phyloP scores from a whole-genome alignment of 2,888 invertebrate genomes.

The Orchesellides sinensis region DNA sequence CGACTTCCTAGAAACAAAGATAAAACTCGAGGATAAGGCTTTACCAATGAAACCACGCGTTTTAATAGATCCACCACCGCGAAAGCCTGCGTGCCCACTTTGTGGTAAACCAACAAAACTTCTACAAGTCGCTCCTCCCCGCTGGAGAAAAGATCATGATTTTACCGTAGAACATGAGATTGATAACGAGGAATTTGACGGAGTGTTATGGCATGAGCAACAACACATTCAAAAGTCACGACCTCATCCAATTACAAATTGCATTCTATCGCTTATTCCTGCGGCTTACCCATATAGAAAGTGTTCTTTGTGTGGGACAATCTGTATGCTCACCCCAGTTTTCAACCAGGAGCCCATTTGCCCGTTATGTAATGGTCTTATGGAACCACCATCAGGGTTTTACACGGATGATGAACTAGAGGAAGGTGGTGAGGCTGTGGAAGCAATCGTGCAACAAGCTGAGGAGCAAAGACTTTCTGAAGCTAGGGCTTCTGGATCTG shows the following conservation, averaged over 20 bases:
- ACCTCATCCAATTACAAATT: slow-evolving; percentile 44
- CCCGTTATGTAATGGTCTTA: slow-evolving; percentile 53
- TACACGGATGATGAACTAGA: slow-evolving; percentile 76
- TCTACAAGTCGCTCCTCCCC: not conserved
- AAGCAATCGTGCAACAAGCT: not conserved
- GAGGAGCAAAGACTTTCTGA: not conserved
- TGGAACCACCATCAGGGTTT: slow-evolving; percentile 31
- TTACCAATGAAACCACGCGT: slow-evolving; percentile 45
- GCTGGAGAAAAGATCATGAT: slow-evolving; percentile 20
- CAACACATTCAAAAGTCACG: slow-evolving; percentile 47
- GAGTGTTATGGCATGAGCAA: slow-evolving; percentile 58
- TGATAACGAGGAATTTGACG: slow-evolving; percentile 48
- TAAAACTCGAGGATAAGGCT: not conserved
- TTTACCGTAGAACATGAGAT: slow-evolving; percentile 19
- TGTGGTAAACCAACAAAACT: slow-evolving; percentile 40
- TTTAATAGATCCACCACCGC: slow-evolving; percentile 40
- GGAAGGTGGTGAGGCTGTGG: slow-evolving; percentile 68
- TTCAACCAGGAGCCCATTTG: slow-evolving; percentile 50
- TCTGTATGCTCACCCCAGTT: slow-evolving; percentile 28
- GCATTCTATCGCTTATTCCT: slow-evolving; percentile 48
- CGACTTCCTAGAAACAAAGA: slow-evolving; percentile 52
- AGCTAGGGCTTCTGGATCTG: no score
- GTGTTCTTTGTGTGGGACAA: slow-evolving; percentile 45
- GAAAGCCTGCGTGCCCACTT: slow-evolving; percentile 37
- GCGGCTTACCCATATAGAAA: slow-evolving; percentile 43